Base-by-base conservation (phyloP, 2,113 vertebrate genomes). In the Scopus umbretta region DNA sequence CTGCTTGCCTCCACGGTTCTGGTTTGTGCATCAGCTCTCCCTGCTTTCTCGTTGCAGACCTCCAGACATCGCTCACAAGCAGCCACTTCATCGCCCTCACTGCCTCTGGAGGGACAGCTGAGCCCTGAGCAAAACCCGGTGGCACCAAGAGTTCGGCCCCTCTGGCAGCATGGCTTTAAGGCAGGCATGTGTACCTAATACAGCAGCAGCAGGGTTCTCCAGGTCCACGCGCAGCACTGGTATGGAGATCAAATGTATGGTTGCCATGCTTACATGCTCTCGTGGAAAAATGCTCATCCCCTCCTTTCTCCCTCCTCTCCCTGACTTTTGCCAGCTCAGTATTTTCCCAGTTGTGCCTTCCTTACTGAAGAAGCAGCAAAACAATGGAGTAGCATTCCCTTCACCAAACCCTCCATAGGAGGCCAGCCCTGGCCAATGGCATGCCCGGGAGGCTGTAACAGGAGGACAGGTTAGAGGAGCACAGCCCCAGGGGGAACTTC, bases 61-160 rank as follows among this genome's bases (percentile, higher is more conserved):
- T 76, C 22, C 29, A 7, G 0, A 14, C 40, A 11, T 11, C 0
- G 1, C 0, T 0, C 17, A 32, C 1, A 2, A 76, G 79, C 21
- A 36, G 26, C 15, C 36, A 45, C 42, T 40, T 55, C 63, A 58
- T 38, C 4, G 1, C 14, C 56, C 70, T 7, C 7, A 1, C 27
- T 68, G n/a, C 8, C 30, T 72, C 71, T 55, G 32, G 29, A 3
- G 2, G 22, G 38, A 68, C 21, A 78, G 65, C 55, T 58, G 47
- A 74, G 63, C 36, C 5, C 0, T 16, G 18, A 84, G 76, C 56
- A 79, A 87, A 89, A 34, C n/a, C 63, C 1, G 0, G 4, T 30
- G 47, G 22, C 43, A 79, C 2, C 3, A 4, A 56, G 38, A 43
- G 40, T 40, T 61, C 65, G 65, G 65, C 18, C 16, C 23, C 50